Conservation (phyloP, 2,113 vertebrate genomes). For the Strix uralensis region DNA sequence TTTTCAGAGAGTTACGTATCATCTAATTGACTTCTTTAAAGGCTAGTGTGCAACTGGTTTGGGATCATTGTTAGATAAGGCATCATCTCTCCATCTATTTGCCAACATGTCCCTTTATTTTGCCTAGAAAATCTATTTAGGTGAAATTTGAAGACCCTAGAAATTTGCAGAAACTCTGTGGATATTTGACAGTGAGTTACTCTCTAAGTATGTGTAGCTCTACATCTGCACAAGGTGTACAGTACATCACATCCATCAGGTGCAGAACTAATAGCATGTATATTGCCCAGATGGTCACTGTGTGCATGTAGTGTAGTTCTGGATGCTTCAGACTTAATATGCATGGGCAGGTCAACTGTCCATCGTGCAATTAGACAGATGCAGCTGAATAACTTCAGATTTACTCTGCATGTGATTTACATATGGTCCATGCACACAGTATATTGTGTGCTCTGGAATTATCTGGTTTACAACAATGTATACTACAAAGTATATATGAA, state of each 20-base stretch:
- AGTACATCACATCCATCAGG: background rate
- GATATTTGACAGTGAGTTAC: background rate
- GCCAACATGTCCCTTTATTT: background rate
- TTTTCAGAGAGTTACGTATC: background rate
- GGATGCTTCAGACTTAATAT: background rate
- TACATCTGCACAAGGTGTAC: accelerated
- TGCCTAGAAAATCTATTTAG: background rate
- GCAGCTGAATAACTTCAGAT: background rate
- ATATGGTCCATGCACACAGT: background rate
- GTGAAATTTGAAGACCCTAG: background rate
- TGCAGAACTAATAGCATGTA: background rate
- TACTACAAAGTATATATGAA: background rate
- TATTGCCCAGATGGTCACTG: background rate
- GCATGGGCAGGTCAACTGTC: background rate
- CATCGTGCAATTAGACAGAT: background rate
- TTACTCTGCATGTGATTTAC: background rate
- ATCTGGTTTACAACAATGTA: background rate
- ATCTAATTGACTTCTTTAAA: background rate
- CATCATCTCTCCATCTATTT: background rate
- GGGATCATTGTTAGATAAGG: background rate
- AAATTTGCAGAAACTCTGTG: background rate
- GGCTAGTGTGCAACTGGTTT: background rate
- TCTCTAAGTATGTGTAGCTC: background rate
- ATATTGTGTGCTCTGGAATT: background rate
- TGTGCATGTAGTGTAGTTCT: background rate